Conservation (phyloP, 2,888 invertebrate species). For the Trichopria drosophilae region DNA sequence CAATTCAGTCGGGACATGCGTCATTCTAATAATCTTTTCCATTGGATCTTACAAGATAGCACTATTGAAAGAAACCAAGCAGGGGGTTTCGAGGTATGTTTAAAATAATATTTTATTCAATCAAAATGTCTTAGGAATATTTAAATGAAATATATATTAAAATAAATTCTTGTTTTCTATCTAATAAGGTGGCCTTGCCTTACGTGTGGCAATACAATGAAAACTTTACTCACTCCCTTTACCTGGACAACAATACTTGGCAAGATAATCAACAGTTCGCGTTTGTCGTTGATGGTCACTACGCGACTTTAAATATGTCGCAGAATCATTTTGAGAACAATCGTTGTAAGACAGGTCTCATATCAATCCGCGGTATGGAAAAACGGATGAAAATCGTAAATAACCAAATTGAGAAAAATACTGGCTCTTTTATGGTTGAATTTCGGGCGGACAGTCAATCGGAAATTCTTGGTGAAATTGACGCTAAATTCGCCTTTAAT, state of each 20-base stretch:
- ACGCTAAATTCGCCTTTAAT: conserved; percentile 78
- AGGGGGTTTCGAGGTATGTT: conserved; percentile 87
- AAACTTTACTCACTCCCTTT: conserved; percentile 89
- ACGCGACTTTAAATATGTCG: conserved; percentile 84
- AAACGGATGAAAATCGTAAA: conserved; percentile 84
- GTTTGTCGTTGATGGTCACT: conserved; percentile 89
- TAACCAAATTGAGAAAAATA: conserved; percentile 80
- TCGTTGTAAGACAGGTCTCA: conserved; percentile 76
- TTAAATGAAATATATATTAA: no score
- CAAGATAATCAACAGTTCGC: conserved; percentile 82
- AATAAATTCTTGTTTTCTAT: no score
- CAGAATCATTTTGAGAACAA: conserved; percentile 85
- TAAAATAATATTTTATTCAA: no score
- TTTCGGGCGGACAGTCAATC: conserved; percentile 90
- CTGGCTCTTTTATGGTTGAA: conserved; percentile 81
- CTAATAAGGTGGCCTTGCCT: conserved; percentile 74
- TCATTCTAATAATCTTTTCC: conserved; percentile 95
- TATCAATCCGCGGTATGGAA: conserved; percentile 92
- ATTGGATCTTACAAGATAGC: conserved; percentile 87
- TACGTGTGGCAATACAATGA: conserved; percentile 95
- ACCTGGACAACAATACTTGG: conserved; percentile 86
- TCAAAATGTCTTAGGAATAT: no score
- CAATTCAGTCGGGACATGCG: conserved; percentile 92
- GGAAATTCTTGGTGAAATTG: conserved; percentile 84
- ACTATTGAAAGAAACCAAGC: conserved; percentile 81